A percentile compares a stretch with the other conserved stretches of the same genome.
These are phyloP conservation scores for Chrysochloris asiatica DNA, from an alignment of 2,113 vertebrate species.

Conservation along the genomic window DNA sequence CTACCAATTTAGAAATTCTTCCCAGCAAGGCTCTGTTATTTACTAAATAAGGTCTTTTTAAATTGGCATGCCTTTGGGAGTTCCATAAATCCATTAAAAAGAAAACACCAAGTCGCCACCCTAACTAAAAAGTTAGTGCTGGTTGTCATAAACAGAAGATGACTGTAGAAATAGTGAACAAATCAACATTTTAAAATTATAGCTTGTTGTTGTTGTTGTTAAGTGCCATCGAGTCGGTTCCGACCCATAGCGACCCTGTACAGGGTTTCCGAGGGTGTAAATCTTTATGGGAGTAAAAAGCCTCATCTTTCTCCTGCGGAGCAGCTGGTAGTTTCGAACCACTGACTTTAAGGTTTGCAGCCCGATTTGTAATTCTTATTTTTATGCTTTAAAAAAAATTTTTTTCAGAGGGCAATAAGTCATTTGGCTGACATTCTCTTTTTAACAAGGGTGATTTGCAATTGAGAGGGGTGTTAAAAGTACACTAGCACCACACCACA, in stretches of 20 bases:
- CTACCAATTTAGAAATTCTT: not conserved
- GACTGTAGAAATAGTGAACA: not conserved
- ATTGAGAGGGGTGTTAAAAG: slow-evolving; percentile 14
- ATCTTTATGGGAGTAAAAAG: too few species aligned
- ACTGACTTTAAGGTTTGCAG: too few species aligned
- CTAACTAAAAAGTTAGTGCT: not conserved
- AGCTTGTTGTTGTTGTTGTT: too few species aligned
- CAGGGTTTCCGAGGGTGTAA: too few species aligned
- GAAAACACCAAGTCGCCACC: not conserved
- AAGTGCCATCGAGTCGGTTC: too few species aligned
- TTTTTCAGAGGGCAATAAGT: not conserved
- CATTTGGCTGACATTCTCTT: not conserved
- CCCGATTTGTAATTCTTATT: too few species aligned
- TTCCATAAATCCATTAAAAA: slow-evolving; percentile 32
- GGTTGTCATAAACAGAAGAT: not conserved
- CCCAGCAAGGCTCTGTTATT: not conserved
- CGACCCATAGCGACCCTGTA: too few species aligned
- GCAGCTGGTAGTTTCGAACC: too few species aligned
- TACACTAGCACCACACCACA: not conserved
- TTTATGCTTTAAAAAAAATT: not conserved
- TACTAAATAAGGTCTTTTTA: slow-evolving; percentile 29
- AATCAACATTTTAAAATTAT: slow-evolving; percentile 25
- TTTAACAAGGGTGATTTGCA: not conserved
- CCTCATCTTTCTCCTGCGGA: too few species aligned
- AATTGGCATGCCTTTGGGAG: not conserved